Base-by-base conservation (phyloP, 2,888 invertebrate species). In the Theodoxus fluviatilis region DNA sequence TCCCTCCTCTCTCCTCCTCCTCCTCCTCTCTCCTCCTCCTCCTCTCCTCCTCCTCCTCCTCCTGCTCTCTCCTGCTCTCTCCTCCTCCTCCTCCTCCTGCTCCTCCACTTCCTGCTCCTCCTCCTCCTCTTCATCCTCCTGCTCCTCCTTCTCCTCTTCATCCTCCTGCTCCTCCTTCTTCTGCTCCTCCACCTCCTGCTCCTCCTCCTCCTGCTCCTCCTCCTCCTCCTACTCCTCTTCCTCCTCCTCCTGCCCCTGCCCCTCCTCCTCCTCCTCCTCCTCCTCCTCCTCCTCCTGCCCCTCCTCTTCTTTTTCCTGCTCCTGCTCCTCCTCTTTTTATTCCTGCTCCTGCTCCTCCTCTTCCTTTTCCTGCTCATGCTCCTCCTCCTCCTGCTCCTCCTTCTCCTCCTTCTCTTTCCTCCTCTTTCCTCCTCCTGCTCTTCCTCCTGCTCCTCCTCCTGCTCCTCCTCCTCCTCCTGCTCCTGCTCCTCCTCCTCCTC, bases 171-270 rank as follows among this genome's bases (percentile, higher is more conserved):
- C 43, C n/a, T 3, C 31, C 33, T 25, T 43, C 43, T 9, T 66
- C 47, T 64, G n/a, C 6, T 37, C 38, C 28, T 37, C 7, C 33
- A 22, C 25, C 18, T 18, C 28, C 49, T 61, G 52, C 66, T 28
- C 40, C 35, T 63, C 33, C 38, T 35, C 31, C 22, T 35, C 3
- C 12, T 49, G 3, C 18, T 18, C 47, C 9, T 43, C 31, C 43
- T 67, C 22, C n/a, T 28, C 37, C 40, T 68, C 40, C 59, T 47
- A 61, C 33, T 72, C 71, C 52, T 66, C 52, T 61, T 70, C 67
- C 47, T 18, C 15, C 35, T 33, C 2, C 28, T n/a, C 35, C 43
- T 69, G 15, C 38, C 35, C 33, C 35, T 69, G 33, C 63, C 63
- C 69, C 40, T 69, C 28, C 59, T 66, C 63, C 6, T 37, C 38